Base-by-base conservation (phyloP, 1,140 invertebrate species). In the Pogonognathellus flavescens region DNA sequence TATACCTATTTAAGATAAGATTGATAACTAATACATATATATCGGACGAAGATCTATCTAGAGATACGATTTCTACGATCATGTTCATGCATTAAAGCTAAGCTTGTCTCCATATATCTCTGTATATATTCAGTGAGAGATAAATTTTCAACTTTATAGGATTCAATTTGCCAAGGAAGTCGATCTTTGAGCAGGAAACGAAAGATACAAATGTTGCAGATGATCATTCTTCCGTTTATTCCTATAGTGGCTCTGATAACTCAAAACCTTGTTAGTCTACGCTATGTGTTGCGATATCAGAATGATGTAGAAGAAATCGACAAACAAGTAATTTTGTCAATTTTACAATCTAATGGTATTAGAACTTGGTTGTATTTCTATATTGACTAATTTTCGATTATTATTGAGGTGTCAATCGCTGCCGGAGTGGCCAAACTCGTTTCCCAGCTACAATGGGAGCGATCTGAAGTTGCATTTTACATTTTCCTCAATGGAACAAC, bases 181-280 rank as follows among this genome's bases (percentile, higher is more conserved):
- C 50, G 20, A 7, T 55, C 80, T 55, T 14, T 25, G 25, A 81
- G 80, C 13, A 82, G 41, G 18, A 22, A 57, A 18, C 55, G 81
- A 31, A 20, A 55, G 13, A 41, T 86, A 13, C 81, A 83, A 83
- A 86, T 86, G 85, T 18, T 70, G 18, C 66, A 72, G 16, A 86
- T 86, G 85, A 92, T 96, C 76, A 92, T 95, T 18, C 91, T 96
- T 55, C 95, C 95, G 18, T 96, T 96, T 91, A 95, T 96, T 88
- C 95, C 95, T 55, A 96, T 96, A 89, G 91, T 95, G 87, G 95
- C 95, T 0, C 92, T 96, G 82, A 95, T 96, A 89, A 93, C 95
- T 1, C 95, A 96, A 90, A 96, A 95, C 31, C 93, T 95, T 10
- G 91, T 95, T 86, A 94, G 93, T 0, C 92, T 96, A 20, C 93